Percentiles rank a stretch among this genome's conserved stretches.
Conservation (phyloP, 2,797 vertebrate genomes). For the Notamacropus eugenii region DNA sequence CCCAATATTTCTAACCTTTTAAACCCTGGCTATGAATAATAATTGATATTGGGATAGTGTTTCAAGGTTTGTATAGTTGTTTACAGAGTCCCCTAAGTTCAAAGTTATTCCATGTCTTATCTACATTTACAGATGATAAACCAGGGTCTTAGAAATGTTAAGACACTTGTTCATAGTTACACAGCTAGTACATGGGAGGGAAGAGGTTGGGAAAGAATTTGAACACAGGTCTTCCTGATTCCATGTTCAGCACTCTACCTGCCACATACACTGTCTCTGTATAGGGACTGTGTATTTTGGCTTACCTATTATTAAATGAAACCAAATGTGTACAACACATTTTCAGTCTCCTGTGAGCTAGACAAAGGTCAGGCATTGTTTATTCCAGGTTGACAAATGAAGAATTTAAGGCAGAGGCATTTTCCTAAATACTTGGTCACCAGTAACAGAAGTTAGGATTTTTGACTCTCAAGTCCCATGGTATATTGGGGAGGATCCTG, state of each 20-base stretch:
- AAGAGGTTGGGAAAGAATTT: neutral
- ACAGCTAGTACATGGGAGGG: neutral
- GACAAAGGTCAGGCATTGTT: neutral
- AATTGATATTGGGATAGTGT: neutral
- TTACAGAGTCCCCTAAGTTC: neutral
- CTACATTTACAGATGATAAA: neutral
- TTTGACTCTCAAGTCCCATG: neutral
- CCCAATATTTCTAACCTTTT: neutral
- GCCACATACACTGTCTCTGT: neutral
- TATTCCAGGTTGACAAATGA: neutral
- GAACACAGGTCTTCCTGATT: neutral
- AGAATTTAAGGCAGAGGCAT: neutral
- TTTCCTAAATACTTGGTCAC: neutral
- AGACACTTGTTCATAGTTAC: neutral
- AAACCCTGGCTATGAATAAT: neutral
- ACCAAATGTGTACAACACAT: neutral
- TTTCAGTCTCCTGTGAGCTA: neutral
- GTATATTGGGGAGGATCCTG: neutral
- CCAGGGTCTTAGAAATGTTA: neutral
- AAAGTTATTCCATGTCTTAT: neutral
- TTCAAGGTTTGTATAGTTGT: neutral
- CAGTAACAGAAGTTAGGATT: neutral
- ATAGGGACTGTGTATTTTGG: neutral
- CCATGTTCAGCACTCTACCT: neutral
- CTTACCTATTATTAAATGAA: neutral